Percentiles rank a stretch among this genome's conserved stretches.
Conservation (phyloP, 2,113 vertebrate species). For the Euleptes europaea region DNA sequence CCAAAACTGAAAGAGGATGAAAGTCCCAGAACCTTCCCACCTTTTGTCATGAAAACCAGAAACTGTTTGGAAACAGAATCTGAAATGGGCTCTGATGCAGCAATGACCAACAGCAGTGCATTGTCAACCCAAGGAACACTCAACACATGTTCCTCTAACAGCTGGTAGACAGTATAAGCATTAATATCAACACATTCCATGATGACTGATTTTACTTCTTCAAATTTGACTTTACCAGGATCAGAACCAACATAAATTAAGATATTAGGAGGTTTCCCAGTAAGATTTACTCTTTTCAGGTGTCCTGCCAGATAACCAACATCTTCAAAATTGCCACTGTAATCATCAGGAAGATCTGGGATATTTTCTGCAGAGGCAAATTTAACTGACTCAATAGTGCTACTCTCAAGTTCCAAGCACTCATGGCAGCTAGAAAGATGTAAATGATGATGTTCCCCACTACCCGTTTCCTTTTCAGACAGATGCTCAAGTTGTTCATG, state of each 20-base stretch:
- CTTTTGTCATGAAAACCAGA: constrained; percentile 80
- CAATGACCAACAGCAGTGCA: constrained; percentile 83
- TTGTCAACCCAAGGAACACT: constrained; percentile 89
- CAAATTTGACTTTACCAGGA: constrained; percentile 59
- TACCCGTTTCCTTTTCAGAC: not conserved
- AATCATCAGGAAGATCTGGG: constrained; percentile 81
- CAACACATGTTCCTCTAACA: constrained; percentile 78
- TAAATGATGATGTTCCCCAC: constrained; percentile 71
- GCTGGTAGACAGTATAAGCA: constrained; percentile 82
- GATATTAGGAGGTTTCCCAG: constrained; percentile 85
- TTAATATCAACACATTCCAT: constrained; percentile 79
- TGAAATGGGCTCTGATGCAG: constrained; percentile 70
- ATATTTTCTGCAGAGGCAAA: constrained; percentile 89
- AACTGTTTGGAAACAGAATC: constrained; percentile 75
- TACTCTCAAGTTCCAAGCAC: constrained; percentile 90
- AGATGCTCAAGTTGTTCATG: not conserved
- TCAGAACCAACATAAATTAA: constrained; percentile 82
- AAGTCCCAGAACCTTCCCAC: constrained; percentile 86
- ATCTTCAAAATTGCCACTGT: constrained; percentile 39
- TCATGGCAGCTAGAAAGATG: constrained; percentile 93
- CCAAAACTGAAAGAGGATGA: constrained; percentile 77
- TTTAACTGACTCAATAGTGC: constrained; percentile 90
- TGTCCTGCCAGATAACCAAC: not conserved
- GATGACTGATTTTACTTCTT: constrained; percentile 71
- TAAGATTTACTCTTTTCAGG: constrained; percentile 37